Conservation (phyloP, 2,888 invertebrate genomes). For the Aporophyla lueneburgensis region DNA sequence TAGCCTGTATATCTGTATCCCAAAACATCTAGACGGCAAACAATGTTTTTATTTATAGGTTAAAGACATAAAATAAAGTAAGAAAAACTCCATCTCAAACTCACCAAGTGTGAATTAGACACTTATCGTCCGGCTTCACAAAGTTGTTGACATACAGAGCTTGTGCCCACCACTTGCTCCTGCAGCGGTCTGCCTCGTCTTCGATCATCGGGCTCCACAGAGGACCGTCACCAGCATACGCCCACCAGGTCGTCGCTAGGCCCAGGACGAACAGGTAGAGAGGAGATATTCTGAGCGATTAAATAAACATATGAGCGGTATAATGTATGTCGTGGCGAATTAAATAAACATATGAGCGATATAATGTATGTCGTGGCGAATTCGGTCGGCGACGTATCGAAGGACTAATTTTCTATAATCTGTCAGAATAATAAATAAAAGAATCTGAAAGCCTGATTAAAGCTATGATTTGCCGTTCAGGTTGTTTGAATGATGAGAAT, state of each 20-base stretch:
- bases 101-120: slow-evolving; percentile 81
- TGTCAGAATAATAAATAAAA: neutral
- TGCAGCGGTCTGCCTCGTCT: slow-evolving; percentile 71
- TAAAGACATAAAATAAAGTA: neutral
- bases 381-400: neutral
- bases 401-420: neutral
- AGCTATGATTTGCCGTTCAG: neutral
- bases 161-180: slow-evolving; percentile 79
- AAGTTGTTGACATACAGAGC: slow-evolving; percentile 78
- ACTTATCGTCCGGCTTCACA: slow-evolving; percentile 72
- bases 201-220: slow-evolving; percentile 76
- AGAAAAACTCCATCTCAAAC: slow-evolving; percentile 18
- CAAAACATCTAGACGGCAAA: neutral
- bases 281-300: slow-evolving; percentile 73
- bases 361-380: too few relatives aligned
- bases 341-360: neutral
- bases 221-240: slow-evolving; percentile 72
- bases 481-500: too few relatives aligned
- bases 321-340: too few relatives aligned
- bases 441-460: too few relatives aligned
- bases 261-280: slow-evolving; percentile 77
- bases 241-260: slow-evolving; percentile 78
- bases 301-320: neutral
- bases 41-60: too few relatives aligned
- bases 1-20: neutral